Evolutionary conservation across 2,113 vertebrate genomes (phyloP).

Genomic region (Opisthocomus hoazin): DNA sequence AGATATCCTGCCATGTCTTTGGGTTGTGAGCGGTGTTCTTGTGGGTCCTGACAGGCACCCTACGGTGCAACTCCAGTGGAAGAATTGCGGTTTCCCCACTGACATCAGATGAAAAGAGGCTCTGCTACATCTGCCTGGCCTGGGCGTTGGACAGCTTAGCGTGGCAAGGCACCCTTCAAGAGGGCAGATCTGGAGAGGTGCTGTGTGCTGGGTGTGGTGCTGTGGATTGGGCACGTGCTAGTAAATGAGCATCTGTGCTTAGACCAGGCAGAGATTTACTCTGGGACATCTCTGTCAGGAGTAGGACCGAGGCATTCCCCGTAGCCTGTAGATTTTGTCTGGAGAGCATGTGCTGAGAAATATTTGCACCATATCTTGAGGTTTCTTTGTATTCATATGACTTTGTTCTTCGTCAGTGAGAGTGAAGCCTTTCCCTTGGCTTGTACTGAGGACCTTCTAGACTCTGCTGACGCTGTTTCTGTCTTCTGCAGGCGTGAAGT

Average conservation of each 20-base stretch:
- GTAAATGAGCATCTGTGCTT: not conserved
- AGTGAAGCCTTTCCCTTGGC: not conserved
- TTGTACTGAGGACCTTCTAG: not conserved
- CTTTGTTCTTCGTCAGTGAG: not conserved
- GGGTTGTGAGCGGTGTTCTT: not conserved
- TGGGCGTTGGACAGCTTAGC: not conserved
- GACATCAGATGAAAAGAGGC: not conserved
- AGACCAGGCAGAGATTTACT: not conserved
- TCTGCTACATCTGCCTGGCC: not conserved
- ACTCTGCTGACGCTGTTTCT: not conserved
- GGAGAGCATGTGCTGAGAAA: not conserved
- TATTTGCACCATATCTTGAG: not conserved
- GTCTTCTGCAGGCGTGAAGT: constrained; percentile 86
- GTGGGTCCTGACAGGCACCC: not conserved
- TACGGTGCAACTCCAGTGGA: not conserved
- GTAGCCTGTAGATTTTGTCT: not conserved
- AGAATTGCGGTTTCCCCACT: not conserved
- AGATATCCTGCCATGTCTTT: not conserved
- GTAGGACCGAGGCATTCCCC: not conserved
- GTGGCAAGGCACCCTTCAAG: not conserved
- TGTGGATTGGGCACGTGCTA: not conserved
- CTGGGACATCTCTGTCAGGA: not conserved
- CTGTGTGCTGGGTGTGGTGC: not conserved
- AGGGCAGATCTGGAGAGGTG: not conserved
- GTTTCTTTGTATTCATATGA: not conserved